Base-by-base conservation (phyloP, 53 echinoderm and acorn worm species). In the Pentamera pediparva region DNA sequence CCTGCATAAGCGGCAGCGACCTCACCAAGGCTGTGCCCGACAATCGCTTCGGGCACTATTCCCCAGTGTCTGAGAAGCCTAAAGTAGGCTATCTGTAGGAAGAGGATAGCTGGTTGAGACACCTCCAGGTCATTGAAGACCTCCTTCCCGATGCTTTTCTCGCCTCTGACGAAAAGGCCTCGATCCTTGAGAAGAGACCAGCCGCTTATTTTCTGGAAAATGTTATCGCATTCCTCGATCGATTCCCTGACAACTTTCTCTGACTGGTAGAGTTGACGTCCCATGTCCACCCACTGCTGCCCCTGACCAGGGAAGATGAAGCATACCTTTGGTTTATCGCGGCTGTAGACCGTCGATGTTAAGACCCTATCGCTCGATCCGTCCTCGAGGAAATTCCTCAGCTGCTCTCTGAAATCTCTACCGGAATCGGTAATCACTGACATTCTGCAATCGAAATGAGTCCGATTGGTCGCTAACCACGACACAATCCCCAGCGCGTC, bases 281-380 rank as follows among this genome's bases (percentile, higher is more conserved):
- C 95, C 95, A 94, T 94, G 79, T 87, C 71, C 25, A 50, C 82
- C 79, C 87, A 94, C 76, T 94, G 95, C 57, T 94, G 95, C 1
- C 95, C 95, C 58, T 94, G 95, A 11, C 95, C 95, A 9, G 94
- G 94, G 65, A 93, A 93, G 33, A 93, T 81, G 40, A 93, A 70
- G 60, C 90, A 90, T 48, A 94, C 79, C 75, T 89, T 87, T 17
- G 85, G 96, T 35, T 49, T 67, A 15, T 83, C 75, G 19, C 52
- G 37, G 58, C 33, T 37, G 61, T 82, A 87, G 20, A 78, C 72
- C 1, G 79, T 65, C 24, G 83, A 58, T 0, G 79, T 75, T 1
- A 69, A 58, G 25, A 86, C 77, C 32, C 81, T 75, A 15, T 86
- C 89, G 4, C 61, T 75, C n/a, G 70, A 29, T 35, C 60, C 77